Conservation (phyloP, 2,888 invertebrate species). For the Marasmarcha lunaedactyla region DNA sequence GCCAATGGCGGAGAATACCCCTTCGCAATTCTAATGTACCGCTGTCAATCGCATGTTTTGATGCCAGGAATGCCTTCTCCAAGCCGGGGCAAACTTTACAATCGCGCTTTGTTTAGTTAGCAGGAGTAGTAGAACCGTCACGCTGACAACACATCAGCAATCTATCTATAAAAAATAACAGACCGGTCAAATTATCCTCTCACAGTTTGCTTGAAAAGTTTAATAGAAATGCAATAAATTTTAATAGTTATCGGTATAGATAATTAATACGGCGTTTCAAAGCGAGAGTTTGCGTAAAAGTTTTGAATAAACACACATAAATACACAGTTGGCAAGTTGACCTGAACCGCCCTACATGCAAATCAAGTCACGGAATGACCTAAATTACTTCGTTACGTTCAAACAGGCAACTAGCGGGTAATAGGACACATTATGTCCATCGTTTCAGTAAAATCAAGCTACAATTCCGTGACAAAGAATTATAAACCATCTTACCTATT, state of each 20-base stretch:
- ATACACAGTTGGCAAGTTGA: conserved; percentile 31
- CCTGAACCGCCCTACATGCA: conserved; percentile 48
- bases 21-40: conserved; percentile 61
- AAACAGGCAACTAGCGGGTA: conserved; percentile 30
- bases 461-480: conserved; percentile 33
- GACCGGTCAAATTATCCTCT: background rate
- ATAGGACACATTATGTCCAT: conserved; percentile 49
- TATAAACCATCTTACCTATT: no score
- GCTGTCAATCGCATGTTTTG: conserved; percentile 63
- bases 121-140: conserved; percentile 35
- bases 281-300: conserved; percentile 29
- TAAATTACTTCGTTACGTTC: conserved; percentile 45
- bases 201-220: background rate
- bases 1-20: conserved; percentile 24
- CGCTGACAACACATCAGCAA: conserved; percentile 29
- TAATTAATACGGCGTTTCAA: conserved; percentile 15
- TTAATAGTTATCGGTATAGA: conserved; percentile 4
- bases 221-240: background rate
- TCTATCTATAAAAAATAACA: conserved; percentile 19
- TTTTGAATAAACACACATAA: conserved; percentile 40
- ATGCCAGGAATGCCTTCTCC: conserved; percentile 53
- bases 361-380: conserved; percentile 60
- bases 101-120: conserved; percentile 41
- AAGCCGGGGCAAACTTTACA: conserved; percentile 23
- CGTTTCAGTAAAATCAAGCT: conserved; percentile 42